These are phyloP conservation scores for Procambarus virginalis DNA, from an alignment of 1,140 invertebrate species.

Conservation along the genomic window DNA sequence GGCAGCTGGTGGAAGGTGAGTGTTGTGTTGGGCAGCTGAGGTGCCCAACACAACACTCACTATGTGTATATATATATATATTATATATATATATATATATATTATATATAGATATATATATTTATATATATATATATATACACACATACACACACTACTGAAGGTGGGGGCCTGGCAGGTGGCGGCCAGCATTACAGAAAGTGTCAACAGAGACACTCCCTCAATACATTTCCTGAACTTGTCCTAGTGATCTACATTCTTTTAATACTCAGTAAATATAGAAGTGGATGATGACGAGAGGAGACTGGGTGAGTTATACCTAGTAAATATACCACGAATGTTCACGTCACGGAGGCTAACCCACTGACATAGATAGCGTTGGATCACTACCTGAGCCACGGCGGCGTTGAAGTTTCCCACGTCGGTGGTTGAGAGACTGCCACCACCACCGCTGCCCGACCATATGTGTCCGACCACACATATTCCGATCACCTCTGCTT, in stretches of 20 bases:
- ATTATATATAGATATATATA: too few species aligned
- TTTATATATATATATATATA: slow-evolving; percentile 12
- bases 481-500: too few species aligned
- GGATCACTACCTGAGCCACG: slow-evolving; percentile 28
- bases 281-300: not conserved
- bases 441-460: not conserved
- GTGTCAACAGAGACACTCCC: too few species aligned
- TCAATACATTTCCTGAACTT: too few species aligned
- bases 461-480: not conserved
- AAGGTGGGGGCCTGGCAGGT: too few species aligned
- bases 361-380: slow-evolving; percentile 45
- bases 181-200: too few species aligned
- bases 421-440: not conserved
- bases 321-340: not conserved
- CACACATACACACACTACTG: not conserved
- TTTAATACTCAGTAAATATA: not conserved
- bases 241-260: too few species aligned
- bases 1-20: too few species aligned
- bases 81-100: too few species aligned
- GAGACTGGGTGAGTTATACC: not conserved
- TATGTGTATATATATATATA: too few species aligned
- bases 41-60: too few species aligned
- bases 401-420: slow-evolving; percentile 27
- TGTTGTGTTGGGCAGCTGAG: too few species aligned
- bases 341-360: slow-evolving; percentile 37